Base-by-base conservation (phyloP, 2,888 invertebrate genomes). In the Parnassius glacialis region DNA sequence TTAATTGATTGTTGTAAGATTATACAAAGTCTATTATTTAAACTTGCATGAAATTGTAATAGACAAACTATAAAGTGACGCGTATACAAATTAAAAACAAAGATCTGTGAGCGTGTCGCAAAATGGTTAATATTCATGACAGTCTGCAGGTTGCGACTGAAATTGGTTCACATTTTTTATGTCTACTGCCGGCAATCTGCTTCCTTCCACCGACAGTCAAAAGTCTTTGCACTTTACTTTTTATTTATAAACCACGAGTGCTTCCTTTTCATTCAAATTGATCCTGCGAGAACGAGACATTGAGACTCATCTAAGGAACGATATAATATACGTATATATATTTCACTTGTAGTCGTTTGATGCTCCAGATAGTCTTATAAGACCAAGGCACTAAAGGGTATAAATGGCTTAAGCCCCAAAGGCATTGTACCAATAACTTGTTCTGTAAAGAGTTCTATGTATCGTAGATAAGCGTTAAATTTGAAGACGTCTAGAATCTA, bases 71-170 rank as follows among this genome's bases (percentile, higher is more conserved):
- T n/a, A 11, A 10, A 50, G 25, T 62, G 54, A 45, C 58, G 54
- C 50, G 5, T 59, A 51, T 62, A 51, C 25, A 44, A 34, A 42
- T 20, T 42, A 51, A 45, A 55, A n/a, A 25, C 34, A 16, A 47
- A 73, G 70, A 52, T 84, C 81, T 82, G 53, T 75, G 79, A 43
- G 66, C 68, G 66, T 71, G 76, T 76, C 81, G 82, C 82, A 77
- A 86, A 87, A 81, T 81, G 79, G 83, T 89, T 87, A 89, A 89
- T 89, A 89, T 89, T 89, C 88, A 89, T 87, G 87, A 76, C 85
- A 84, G 80, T 85, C 84, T 83, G 83, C 79, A 83, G 83, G 83
- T 80, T 79, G 78, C 80, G 79, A 85, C 82, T 83, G 84, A 81
- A 86, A 88, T 87, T 87, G 87, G 84, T 80, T 83, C 86, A 82